These are phyloP conservation scores for Petrocephalus schoutedeni DNA, from an alignment of 2,797 vertebrate genomes.

Conservation along the genomic window DNA sequence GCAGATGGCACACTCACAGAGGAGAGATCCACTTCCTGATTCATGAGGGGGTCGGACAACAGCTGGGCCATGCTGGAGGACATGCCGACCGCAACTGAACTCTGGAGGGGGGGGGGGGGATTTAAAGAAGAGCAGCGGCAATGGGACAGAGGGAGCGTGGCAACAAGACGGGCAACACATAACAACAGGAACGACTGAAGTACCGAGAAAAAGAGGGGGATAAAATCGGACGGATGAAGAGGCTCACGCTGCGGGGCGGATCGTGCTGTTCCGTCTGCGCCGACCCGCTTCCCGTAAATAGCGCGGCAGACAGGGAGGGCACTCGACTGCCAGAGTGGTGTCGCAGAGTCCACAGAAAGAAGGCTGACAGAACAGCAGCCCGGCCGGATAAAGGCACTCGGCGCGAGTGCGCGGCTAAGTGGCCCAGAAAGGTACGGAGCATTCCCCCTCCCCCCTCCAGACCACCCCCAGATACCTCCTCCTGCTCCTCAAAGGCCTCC, in stretches of 20 bases:
- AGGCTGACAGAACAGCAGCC: background rate
- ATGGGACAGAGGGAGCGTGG: background rate
- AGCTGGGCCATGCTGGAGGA: constrained; percentile 46
- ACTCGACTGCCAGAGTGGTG: background rate
- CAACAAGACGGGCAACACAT: background rate
- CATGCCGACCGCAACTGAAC: constrained; percentile 24
- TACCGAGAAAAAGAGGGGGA: background rate
- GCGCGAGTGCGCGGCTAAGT: background rate
- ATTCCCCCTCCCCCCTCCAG: background rate
- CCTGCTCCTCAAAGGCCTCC: constrained; percentile 39
- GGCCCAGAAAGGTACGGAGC: background rate
- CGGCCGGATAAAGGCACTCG: background rate
- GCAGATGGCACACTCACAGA: constrained; percentile 26
- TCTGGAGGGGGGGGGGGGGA: constrained; percentile 19
- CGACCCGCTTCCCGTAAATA: background rate
- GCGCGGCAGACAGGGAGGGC: background rate
- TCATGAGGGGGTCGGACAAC: constrained; percentile 45
- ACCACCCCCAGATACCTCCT: constrained; percentile 24
- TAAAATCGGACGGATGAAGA: background rate
- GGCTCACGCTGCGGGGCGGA: background rate
- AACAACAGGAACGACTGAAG: background rate
- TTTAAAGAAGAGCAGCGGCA: constrained; percentile 1
- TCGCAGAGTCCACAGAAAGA: background rate
- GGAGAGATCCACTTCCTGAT: constrained; percentile 43
- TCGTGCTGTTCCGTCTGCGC: background rate